Evolutionary conservation across 2,113 vertebrate genomes (phyloP), one percentile per base, ranked within the genome.

Genomic region (Oncorhynchus tshawytscha): DNA sequence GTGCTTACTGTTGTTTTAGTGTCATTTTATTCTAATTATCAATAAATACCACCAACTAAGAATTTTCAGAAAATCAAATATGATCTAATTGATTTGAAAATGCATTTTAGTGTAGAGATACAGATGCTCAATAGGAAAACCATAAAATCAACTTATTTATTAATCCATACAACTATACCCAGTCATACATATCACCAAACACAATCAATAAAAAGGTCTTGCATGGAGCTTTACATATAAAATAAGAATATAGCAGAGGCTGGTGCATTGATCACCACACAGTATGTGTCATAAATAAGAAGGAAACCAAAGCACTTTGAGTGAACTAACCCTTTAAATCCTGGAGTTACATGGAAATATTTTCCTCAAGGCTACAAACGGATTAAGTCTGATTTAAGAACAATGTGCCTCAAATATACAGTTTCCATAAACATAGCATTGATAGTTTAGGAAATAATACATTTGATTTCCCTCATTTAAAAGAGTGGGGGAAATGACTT

Each of bases 211-310:
- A 45, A 39, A 45, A 45, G 2, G 3, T 45, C 0, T 45, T 45
- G 9, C 9, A 45, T 45, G 9, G 39, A 45, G 39, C 39, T 45
- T 45, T 45, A 45, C 39, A 45, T 11, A 45, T 45, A 45, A 45
- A 45, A 45, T 45, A 9, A 45, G 39, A 45, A 45, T 45, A 54
- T 54, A 54, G 49, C 15, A 4, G 49, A 16, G 12, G 16, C 16
- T 54, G 3, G 16, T 54, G 51, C 12, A 54, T 18, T 54, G 39
- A n/a, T 64, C 59, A 75, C 69, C 34, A 57, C 66, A 65, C 8
- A 4, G 31, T 13, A 15, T 48, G 25, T 73, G 48, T 51, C 81
- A 86, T 86, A 87, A 39, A 39, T 39, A 45, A 87, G 22, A 51
- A 71, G 68, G 24, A 25, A 51, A 13, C 39, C 0, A 8, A 39